Conservation (phyloP, 1,140 invertebrate species). For the Lasioglossum albipes region DNA sequence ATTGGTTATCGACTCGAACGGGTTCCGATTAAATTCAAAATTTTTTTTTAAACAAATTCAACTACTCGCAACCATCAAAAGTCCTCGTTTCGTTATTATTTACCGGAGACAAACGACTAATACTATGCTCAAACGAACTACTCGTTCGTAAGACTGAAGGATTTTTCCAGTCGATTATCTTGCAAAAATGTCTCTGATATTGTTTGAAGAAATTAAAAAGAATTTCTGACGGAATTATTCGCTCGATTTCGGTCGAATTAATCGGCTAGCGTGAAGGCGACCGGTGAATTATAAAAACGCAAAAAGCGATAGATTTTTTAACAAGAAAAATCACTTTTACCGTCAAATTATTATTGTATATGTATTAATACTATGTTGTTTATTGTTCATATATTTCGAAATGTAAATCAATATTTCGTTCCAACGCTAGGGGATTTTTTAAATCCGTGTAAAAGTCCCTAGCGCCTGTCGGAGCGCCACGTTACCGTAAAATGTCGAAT, state of each 20-base stretch:
- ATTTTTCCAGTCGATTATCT: background rate
- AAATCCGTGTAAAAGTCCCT: background rate
- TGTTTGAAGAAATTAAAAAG: background rate
- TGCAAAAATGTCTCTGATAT: background rate
- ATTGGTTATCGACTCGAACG: no score
- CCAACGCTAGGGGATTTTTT: conserved; percentile 2
- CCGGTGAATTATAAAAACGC: background rate
- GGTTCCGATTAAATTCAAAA: background rate
- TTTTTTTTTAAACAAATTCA: background rate
- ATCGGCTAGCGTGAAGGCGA: background rate
- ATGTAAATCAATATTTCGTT: background rate
- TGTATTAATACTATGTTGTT: background rate
- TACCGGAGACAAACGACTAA: background rate
- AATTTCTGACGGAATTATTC: no score
- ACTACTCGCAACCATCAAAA: no score
- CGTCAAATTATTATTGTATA: background rate
- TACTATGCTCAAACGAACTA: conserved; percentile 4
- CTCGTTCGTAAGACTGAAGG: background rate
- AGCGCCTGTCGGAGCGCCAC: background rate
- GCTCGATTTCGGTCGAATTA: background rate
- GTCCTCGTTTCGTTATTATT: background rate
- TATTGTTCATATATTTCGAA: background rate
- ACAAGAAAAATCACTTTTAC: background rate
- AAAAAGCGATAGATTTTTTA: background rate
- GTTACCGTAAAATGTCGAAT: background rate